Evolutionary conservation across 1,140 invertebrate genomes (phyloP).

Genomic region (Spodoptera litura): DNA sequence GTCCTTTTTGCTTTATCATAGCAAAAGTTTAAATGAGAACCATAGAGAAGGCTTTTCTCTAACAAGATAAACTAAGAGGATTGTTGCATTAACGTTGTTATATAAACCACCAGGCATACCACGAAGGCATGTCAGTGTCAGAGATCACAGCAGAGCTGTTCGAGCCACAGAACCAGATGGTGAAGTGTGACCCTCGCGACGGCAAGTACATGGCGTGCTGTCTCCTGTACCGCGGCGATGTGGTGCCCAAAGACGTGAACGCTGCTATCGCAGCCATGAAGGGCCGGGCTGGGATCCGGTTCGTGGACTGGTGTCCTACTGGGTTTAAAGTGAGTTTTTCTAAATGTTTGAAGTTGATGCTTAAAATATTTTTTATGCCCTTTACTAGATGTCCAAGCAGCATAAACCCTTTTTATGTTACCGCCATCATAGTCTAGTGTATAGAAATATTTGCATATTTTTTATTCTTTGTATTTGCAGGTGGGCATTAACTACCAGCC

Average conservation of each 20-base stretch:
- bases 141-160: conserved; percentile 91
- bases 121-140: conserved; percentile 88
- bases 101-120: conserved; percentile 75
- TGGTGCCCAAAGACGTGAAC: conserved; percentile 91
- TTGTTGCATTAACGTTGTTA: too few relatives aligned
- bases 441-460: too few relatives aligned
- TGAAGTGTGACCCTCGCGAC: conserved; percentile 89
- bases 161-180: conserved; percentile 90
- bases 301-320: conserved; percentile 91
- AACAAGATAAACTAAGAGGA: too few relatives aligned
- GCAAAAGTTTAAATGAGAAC: too few relatives aligned
- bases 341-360: neutral
- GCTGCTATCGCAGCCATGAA: conserved; percentile 92
- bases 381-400: too few relatives aligned
- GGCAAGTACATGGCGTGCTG: conserved; percentile 92
- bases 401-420: too few relatives aligned
- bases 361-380: neutral
- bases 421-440: too few relatives aligned
- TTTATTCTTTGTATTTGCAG: conserved; percentile 61
- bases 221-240: conserved; percentile 91
- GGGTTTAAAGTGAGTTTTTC: conserved; percentile 88
- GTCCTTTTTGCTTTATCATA: too few relatives aligned
- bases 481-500: conserved; percentile 91
- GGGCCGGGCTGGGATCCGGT: conserved; percentile 89
- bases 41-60: too few relatives aligned